Base-by-base conservation (phyloP, 2,888 invertebrate species). In the Penaeus monodon region DNA sequence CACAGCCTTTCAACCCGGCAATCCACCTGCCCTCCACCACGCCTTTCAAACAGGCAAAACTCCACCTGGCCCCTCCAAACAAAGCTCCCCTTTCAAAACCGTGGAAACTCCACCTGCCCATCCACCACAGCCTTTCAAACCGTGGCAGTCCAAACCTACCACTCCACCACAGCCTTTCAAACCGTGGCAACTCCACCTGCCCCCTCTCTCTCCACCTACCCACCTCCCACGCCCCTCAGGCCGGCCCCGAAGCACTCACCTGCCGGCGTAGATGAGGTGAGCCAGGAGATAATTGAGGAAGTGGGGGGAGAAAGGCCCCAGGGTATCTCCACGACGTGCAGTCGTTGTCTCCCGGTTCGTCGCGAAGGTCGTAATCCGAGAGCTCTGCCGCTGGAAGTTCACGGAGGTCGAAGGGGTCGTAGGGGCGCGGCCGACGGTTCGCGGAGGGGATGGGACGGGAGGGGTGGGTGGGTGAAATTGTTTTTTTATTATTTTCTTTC, bases 261-360 rank as follows among this genome's bases (percentile, higher is more conserved):
- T 89, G 76, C 86, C 88, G 20, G 89, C 89, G 63, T 89, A 89
- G 65, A 89, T 68, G 22, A 89, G 81, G 78, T 89, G 88, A 4
- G 89, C 89, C 27, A 89, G 65, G 64, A 88, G 33, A 64, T 88
- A 86, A 76, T 89, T 89, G 49, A 88, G 76, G 76, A 89, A 88
- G 79, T 89, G 88, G 14, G 88, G 89, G 0, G 89, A 78, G 63
- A 89, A 84, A 6, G 89, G 89, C 20, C 89, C 89, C 89, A 89
- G 12, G 89, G 86, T 12, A 89, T 85, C 74, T 88, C 89, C 27
- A 81, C 89, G 17, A 89, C 63, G 44, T 89, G 86, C 89, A 88
- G 17, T 74, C 63, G 77, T 82, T 77, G 2, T 49, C 82, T 12
- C 12, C 2, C 64, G 65, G 29, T 77, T 81, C 81, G 24, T 76